phyloP scores from a whole-genome alignment of 1,140 invertebrate species.

The Tribolium madens region DNA sequence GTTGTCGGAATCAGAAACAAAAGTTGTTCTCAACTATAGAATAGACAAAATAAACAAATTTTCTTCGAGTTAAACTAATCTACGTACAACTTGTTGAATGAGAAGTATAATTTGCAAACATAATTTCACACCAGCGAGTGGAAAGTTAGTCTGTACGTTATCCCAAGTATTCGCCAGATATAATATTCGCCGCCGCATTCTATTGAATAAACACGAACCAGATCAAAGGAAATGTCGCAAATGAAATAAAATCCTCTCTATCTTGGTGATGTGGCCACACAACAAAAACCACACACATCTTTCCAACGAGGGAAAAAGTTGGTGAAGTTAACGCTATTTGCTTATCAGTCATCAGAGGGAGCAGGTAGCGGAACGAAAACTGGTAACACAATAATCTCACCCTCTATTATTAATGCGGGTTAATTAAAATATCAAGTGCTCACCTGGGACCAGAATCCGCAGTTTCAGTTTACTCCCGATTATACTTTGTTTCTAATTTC shows the following conservation, averaged over 20 bases:
- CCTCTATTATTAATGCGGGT: slow-evolving; percentile 56
- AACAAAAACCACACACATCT: slow-evolving; percentile 4
- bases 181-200: slow-evolving; percentile 6
- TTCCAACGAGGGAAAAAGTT: not conserved
- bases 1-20: not conserved
- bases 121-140: slow-evolving; percentile 2
- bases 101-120: slow-evolving; percentile 38
- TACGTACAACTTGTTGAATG: slow-evolving; percentile 20
- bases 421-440: slow-evolving; percentile 58
- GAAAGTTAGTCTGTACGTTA: not conserved
- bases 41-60: slow-evolving; percentile 17
- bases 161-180: not conserved
- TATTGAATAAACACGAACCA: not conserved
- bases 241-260: slow-evolving; percentile 8
- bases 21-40: not conserved
- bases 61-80: slow-evolving; percentile 25
- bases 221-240: slow-evolving; percentile 15
- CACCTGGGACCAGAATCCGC: slow-evolving; percentile 53
- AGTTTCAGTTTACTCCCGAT: slow-evolving; percentile 56
- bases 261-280: not conserved
- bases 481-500: slow-evolving; percentile 57
- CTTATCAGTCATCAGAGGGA: slow-evolving; percentile 34
- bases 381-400: slow-evolving; percentile 54
- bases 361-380: slow-evolving; percentile 43
- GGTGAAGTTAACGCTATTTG: slow-evolving; percentile 28